A percentile compares a stretch with the other conserved stretches of the same genome.
phyloP scores from a whole-genome alignment of 2,113 vertebrate genomes.

The Corythaeola cristata region DNA sequence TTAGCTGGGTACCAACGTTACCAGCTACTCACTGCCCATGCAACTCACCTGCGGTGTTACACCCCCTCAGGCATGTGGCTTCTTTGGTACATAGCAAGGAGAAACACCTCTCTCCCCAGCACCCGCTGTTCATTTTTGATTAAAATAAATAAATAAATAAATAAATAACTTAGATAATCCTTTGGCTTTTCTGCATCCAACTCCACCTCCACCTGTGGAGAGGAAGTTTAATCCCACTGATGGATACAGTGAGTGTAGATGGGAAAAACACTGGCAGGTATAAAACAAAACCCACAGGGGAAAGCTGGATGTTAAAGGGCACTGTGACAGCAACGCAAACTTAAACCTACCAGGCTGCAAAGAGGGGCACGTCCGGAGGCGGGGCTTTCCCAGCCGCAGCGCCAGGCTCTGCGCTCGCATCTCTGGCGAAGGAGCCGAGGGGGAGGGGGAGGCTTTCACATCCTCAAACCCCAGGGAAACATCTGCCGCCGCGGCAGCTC shows the following conservation, averaged over 20 bases:
- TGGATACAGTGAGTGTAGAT: too few relatives aligned
- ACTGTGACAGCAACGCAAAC: background rate
- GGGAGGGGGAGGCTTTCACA: background rate
- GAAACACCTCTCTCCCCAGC: background rate
- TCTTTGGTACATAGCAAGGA: background rate
- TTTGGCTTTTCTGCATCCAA: background rate
- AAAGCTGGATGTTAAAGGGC: too few relatives aligned
- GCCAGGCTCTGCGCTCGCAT: background rate
- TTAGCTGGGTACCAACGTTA: background rate
- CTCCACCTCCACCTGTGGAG: background rate
- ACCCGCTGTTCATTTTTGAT: background rate
- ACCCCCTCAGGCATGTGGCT: too few relatives aligned
- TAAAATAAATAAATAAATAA: background rate
- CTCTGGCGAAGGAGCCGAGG: background rate
- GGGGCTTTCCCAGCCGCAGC: background rate
- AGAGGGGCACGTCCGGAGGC: fast-evolving
- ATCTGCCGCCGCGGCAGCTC: background rate
- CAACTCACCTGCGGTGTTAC: background rate
- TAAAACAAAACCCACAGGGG: background rate
- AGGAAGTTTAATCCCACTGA: background rate
- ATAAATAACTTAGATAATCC: background rate
- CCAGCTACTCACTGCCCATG: too few relatives aligned
- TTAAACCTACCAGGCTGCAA: too few relatives aligned
- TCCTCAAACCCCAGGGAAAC: background rate
- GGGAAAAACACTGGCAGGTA: background rate